Base-by-base conservation (phyloP, 2,797 vertebrate genomes). In the Vultur gryphus region DNA sequence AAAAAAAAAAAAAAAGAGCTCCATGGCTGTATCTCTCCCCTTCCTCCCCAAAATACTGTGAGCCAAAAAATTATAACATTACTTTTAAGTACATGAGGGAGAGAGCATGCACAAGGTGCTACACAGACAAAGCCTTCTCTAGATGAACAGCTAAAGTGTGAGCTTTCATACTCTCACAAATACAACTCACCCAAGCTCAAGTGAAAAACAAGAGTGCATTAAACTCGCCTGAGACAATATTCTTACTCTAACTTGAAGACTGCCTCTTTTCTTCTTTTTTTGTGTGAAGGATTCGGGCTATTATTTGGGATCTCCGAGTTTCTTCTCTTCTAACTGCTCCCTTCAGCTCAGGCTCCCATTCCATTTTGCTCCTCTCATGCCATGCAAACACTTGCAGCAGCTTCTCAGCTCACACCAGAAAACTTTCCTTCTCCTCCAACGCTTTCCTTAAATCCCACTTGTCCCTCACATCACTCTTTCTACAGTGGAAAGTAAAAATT, bases 221-320 rank as follows among this genome's bases (percentile, higher is more conserved):
- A 21, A 61, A 59, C 41, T 16, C 78, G 37, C 52, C 54, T 16
- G 4, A 71, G 52, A 37, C 16, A 20, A 37, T 14, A 67, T 54
- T 49, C 80, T 80, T 73, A 95, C 73, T 70, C 88, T 77, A 44
- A 70, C 23, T 31, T 69, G 48, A 79, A 61, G 61, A 25, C 29
- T 70, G n/a, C 13, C 48, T 28, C 18, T 90, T 90, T n/a, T 31
- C 24, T 44, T 89, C 67, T 35, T 43, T 43, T 51, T 18, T 29
- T 5, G 7, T 11, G 5, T 11, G 41, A 84, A 82, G 29, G 49
- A 58, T 69, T 37, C 0, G 0, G 23, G 51, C 19, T 73, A 9
- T 66, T 37, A n/a, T 26, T 54, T 66, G 21, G 11, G 26, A 66
- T 57, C 33, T 79, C 69, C 1, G 3, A 20, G 29, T 16, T 75